Evolutionary conservation across 2,888 invertebrate species (phyloP).

Genomic region (Thymelicus lineola): DNA sequence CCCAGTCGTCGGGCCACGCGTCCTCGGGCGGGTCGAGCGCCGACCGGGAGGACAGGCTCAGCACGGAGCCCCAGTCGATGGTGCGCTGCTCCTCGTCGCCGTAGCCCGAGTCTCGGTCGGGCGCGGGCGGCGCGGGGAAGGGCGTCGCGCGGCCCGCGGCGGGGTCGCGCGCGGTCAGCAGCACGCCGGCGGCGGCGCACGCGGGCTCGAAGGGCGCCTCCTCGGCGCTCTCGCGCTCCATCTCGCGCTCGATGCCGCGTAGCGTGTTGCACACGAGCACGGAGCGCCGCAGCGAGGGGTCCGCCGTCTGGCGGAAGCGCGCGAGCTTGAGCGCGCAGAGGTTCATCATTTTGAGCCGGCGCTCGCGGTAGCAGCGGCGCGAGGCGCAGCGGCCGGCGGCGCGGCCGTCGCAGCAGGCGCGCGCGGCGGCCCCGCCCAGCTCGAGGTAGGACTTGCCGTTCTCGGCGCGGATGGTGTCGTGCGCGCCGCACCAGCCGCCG

Average conservation of each 20-base stretch:
- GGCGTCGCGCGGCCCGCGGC: slow-evolving; percentile 88
- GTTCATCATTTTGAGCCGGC: slow-evolving; percentile 95
- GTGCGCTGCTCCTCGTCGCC: slow-evolving; percentile 92
- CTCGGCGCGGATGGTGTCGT: slow-evolving; percentile 94
- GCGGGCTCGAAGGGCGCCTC: slow-evolving; percentile 81
- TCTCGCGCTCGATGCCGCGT: slow-evolving; percentile 94
- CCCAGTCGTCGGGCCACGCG: slow-evolving; percentile 88
- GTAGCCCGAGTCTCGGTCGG: slow-evolving; percentile 90
- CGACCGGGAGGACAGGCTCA: slow-evolving; percentile 94
- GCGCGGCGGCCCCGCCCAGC: slow-evolving; percentile 92
- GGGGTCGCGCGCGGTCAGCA: slow-evolving; percentile 76
- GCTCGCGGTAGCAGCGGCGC: slow-evolving; percentile 92
- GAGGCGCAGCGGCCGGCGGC: slow-evolving; percentile 91
- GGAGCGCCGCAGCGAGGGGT: slow-evolving; percentile 94
- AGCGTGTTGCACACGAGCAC: slow-evolving; percentile 97
- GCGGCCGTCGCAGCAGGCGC: slow-evolving; percentile 90
- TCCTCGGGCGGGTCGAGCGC: slow-evolving; percentile 94
- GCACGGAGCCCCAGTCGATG: slow-evolving; percentile 96
- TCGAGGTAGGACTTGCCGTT: slow-evolving; percentile 96
- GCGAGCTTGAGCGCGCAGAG: slow-evolving; percentile 96
- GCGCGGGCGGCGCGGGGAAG: slow-evolving; percentile 84
- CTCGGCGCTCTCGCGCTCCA: slow-evolving; percentile 88
- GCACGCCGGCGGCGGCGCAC: slow-evolving; percentile 76
- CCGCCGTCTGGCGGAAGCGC: slow-evolving; percentile 94
- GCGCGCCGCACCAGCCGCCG: slow-evolving; percentile 84